Base-by-base conservation (phyloP, 2,113 vertebrate genomes). In the Telmatochromis brichardi region DNA sequence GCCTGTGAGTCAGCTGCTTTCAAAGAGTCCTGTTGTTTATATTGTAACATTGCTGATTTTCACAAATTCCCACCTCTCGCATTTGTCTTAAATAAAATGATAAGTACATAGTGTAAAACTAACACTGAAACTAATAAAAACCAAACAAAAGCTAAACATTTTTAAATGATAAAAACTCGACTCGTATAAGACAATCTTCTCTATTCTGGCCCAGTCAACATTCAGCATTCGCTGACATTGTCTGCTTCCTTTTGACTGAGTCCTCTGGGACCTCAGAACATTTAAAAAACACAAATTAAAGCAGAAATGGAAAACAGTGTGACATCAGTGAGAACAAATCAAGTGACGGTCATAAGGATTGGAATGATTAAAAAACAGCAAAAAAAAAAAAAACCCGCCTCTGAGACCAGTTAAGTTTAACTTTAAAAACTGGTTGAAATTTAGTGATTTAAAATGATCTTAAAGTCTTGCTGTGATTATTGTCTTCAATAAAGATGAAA, bases 1-100 rank as follows among this genome's bases (percentile, higher is more conserved):
- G 17, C 60, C 31, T 12, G 60, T 65, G 60, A 65, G 17, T 37
- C 3, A 65, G 31, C 10, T 65, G 31, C 31, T 65, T 2, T 65
- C 17, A 35, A 63, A 63, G 31, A 35, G 58, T 63, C 31, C 31
- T 35, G 58, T 63, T 63, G 17, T 35, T 63, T 63, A 63, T 63
- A 63, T 63, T 35, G 31, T 63, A 63, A 63, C 58, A 63, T 35
- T 35, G 17, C 31, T 19, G 58, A 63, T 63, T 63, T 63, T 63
- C 9, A n/a, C 58, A 35, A 63, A 35, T 63, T 7, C 17, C 6
- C 17, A 65, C 60, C 19, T 65, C 60, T 0, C 0, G 3, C 1
- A 65, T 37, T 65, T 37, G 0, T 13, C 60, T 65, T 37, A n/a
- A 13, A 37, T 65, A 37, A 5, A 37, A 21, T 65, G 17, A 12